phyloP scores from a whole-genome alignment of 1,140 invertebrate species.

The roundworm (Caenorhabditis elegans) region WBcel235 BX284606.5:11945001-11945500 shows the following conservation, averaged over 20 bases:
- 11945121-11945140: neutral
- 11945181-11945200: neutral
- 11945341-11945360: no score
- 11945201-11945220: neutral
- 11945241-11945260: neutral
- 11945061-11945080: no score
- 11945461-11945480: neutral
- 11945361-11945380: no score
- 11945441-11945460: neutral
- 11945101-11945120: neutral
- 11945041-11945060: no score
- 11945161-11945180: constrained; percentile 16
- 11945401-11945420: no score
- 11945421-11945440: no score
- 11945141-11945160: neutral
- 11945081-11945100: no score
- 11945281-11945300: neutral
- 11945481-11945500: neutral
- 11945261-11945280: neutral
- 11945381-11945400: no score
- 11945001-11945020: no score
- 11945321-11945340: neutral
- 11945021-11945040: no score
- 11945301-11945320: neutral
- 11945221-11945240: neutral